phyloP scores from a whole-genome alignment of 2,888 invertebrate species.

The Pseudococcus jackbeardsleyi region DNA sequence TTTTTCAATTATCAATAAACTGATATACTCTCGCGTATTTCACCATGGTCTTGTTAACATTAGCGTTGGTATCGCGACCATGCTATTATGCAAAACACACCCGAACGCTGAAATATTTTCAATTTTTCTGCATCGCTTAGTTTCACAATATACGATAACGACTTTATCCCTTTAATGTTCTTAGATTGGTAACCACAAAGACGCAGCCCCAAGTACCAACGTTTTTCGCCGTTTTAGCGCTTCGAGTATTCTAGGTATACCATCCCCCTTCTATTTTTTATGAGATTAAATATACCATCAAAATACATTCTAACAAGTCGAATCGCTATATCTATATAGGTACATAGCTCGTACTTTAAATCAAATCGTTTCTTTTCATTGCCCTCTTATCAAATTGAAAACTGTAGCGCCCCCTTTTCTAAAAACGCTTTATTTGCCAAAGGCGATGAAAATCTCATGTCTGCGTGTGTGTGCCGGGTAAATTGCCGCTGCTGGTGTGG shows the following conservation, averaged over 20 bases:
- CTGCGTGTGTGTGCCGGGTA: background rate
- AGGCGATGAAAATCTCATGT: slow-evolving; percentile 22
- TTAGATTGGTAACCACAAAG: slow-evolving; percentile 44
- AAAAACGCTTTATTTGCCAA: slow-evolving; percentile 22
- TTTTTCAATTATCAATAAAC: slow-evolving; percentile 39
- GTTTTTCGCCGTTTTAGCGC: background rate
- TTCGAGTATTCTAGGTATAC: background rate
- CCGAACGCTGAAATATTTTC: slow-evolving; percentile 24
- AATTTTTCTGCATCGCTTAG: slow-evolving; percentile 48
- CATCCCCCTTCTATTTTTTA: background rate
- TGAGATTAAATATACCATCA: slow-evolving; percentile 36
- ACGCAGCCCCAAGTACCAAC: background rate
- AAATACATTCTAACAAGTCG: slow-evolving; percentile 47
- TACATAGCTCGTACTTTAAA: background rate
- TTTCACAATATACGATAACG: slow-evolving; percentile 52
- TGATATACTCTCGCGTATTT: background rate
- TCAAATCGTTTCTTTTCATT: slow-evolving; percentile 47
- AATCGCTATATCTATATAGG: slow-evolving; percentile 2
- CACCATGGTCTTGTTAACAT: slow-evolving; percentile 3
- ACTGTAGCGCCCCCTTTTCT: slow-evolving; percentile 28
- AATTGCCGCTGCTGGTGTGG: background rate
- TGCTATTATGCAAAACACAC: slow-evolving; percentile 38
- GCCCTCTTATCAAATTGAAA: slow-evolving; percentile 38
- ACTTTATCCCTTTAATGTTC: slow-evolving; percentile 48
- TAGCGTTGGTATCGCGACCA: background rate